phyloP scores from a whole-genome alignment of 1,140 invertebrate genomes.

The Drosophila melanica region DNA sequence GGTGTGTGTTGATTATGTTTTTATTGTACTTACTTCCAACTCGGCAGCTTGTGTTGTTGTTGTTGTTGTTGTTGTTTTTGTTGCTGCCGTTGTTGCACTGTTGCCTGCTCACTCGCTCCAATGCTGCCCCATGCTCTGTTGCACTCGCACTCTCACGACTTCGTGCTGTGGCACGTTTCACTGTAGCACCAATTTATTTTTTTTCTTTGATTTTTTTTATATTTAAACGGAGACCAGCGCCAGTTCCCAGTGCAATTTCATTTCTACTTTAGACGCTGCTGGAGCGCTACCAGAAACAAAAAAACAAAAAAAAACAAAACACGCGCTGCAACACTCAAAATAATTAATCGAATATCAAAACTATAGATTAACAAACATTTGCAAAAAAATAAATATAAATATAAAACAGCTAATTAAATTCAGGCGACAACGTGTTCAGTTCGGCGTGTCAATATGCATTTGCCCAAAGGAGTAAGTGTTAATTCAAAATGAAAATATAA shows the following conservation, averaged over 20 bases:
- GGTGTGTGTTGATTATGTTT: conserved; percentile 71
- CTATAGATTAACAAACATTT: conserved; percentile 1
- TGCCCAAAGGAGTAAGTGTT: conserved; percentile 78
- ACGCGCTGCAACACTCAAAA: conserved; percentile 28
- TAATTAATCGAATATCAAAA: conserved; percentile 13
- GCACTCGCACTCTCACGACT: conserved; percentile 41
- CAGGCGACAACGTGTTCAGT: conserved; percentile 24
- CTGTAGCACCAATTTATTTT: conserved; percentile 57
- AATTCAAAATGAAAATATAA: conserved; percentile 37
- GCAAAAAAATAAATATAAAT: conserved; percentile 16
- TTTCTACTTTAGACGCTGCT: conserved; percentile 66
- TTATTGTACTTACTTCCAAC: conserved; percentile 67
- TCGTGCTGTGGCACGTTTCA: conserved; percentile 67
- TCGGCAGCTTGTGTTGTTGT: conserved; percentile 58
- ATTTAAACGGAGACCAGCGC: conserved; percentile 64
- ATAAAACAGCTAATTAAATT: conserved; percentile 20
- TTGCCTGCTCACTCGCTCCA: conserved; percentile 6
- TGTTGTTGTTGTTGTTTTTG: conserved; percentile 21
- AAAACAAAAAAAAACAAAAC: conserved; percentile 2
- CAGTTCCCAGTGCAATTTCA: conserved; percentile 66
- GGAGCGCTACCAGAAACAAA: conserved; percentile 45
- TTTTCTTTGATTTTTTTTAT: conserved; percentile 74
- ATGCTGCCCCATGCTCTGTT: conserved; percentile 5
- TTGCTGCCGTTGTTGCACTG: conserved; percentile 4
- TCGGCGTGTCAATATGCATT: conserved; percentile 59